Evolutionary conservation across 2,888 invertebrate species (phyloP).

Genomic region (Meta bourneti): DNA sequence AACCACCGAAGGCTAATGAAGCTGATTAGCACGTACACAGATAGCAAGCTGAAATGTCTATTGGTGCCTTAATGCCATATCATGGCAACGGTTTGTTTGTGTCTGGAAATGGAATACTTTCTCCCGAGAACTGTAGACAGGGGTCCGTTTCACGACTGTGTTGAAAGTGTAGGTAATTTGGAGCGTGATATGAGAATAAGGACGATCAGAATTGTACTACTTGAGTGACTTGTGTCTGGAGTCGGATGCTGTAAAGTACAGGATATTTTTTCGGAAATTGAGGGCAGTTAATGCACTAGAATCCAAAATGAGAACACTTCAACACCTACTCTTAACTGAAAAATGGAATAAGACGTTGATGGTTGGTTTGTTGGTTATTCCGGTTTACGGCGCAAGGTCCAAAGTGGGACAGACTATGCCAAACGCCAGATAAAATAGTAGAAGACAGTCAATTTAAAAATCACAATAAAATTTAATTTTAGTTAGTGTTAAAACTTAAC

Average conservation of each 20-base stretch:
- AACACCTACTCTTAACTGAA: background rate
- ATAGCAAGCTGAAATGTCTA: constrained; percentile 59
- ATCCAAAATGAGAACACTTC: background rate
- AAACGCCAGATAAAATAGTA: too few relatives aligned
- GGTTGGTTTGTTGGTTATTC: background rate
- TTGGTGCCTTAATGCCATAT: constrained; percentile 64
- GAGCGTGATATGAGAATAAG: background rate
- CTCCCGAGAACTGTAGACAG: background rate
- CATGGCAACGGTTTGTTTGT: constrained; percentile 72
- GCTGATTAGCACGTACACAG: constrained; percentile 70
- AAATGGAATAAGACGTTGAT: background rate
- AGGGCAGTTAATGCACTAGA: background rate
- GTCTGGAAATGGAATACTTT: constrained; percentile 20
- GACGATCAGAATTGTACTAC: background rate
- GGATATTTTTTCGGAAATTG: background rate
- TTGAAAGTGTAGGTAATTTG: background rate
- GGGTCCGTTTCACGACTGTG: background rate
- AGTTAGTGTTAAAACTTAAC: too few relatives aligned
- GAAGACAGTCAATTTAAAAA: too few relatives aligned
- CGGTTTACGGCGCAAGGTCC: background rate
- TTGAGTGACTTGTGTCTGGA: background rate
- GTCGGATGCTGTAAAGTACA: background rate
- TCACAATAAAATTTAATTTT: too few relatives aligned
- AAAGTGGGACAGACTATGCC: background rate
- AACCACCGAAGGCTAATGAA: constrained; percentile 64